These are phyloP conservation scores for Callipepla squamata DNA, from an alignment of 2,113 vertebrate genomes.

Conservation along the genomic window DNA sequence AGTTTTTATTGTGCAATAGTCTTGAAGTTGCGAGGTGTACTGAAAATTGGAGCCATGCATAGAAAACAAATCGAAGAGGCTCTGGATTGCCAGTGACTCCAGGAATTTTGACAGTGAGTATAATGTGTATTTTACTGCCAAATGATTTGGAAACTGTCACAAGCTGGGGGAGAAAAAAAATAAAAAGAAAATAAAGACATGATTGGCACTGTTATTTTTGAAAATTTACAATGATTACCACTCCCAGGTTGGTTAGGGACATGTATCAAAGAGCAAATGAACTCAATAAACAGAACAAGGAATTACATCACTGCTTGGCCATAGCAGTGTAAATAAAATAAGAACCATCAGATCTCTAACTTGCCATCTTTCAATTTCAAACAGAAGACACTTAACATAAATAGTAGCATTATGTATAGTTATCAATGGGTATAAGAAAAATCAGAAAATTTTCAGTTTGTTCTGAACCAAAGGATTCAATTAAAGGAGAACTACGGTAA, in stretches of 20 bases:
- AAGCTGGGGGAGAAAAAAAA: background rate
- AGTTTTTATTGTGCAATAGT: background rate
- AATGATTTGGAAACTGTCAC: background rate
- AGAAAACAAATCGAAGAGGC: background rate
- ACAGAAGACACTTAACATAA: background rate
- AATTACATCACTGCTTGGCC: background rate
- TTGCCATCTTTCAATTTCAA: background rate
- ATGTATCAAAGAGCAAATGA: background rate
- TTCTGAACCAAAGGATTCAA: background rate
- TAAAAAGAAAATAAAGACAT: background rate
- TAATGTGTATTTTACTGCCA: background rate
- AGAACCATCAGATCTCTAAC: background rate
- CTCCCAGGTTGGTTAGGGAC: background rate
- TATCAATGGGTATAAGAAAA: background rate
- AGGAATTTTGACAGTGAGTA: background rate
- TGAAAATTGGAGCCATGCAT: background rate
- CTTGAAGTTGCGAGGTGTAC: background rate
- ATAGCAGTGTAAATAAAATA: background rate
- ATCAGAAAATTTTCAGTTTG: background rate
- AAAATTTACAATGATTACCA: background rate
- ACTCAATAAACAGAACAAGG: background rate
- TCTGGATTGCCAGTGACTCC: background rate
- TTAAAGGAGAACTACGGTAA: background rate
- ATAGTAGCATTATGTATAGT: background rate
- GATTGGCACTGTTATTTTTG: background rate